phyloP scores from a whole-genome alignment of 2,113 vertebrate genomes.

The Mystacornis crossleyi region DNA sequence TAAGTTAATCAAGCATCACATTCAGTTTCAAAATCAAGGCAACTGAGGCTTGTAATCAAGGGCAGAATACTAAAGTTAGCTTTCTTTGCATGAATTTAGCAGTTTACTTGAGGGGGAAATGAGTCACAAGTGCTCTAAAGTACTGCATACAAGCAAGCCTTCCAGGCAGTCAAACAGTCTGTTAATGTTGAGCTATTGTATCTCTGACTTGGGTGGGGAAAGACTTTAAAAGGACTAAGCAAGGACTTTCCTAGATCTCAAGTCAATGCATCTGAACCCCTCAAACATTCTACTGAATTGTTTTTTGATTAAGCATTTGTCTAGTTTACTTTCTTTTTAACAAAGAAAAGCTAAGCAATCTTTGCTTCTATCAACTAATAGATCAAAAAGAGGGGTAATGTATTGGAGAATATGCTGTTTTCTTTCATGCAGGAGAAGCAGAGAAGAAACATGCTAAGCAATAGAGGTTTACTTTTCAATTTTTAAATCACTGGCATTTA shows the following conservation, averaged over 20 bases:
- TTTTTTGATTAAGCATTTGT: neutral
- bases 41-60: conserved; percentile 4
- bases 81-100: neutral
- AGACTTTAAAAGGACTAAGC: neutral
- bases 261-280: neutral
- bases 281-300: neutral
- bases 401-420: neutral
- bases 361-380: neutral
- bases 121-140: conserved; percentile 7
- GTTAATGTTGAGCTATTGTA: neutral
- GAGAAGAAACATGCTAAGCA: neutral
- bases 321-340: neutral
- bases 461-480: neutral
- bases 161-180: neutral
- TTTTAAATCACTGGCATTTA: neutral
- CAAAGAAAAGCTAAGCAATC: neutral
- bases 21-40: conserved; percentile 2
- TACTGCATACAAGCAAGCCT: neutral
- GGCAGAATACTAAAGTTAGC: conserved; percentile 5
- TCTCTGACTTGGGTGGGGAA: neutral
- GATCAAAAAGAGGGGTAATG: neutral
- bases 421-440: neutral
- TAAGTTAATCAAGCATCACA: conserved; percentile 33
- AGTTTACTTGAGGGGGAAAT: conserved; percentile 22
- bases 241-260: neutral